Conservation (phyloP, 2,797 vertebrate genomes). For the Pristis pectinata region DNA sequence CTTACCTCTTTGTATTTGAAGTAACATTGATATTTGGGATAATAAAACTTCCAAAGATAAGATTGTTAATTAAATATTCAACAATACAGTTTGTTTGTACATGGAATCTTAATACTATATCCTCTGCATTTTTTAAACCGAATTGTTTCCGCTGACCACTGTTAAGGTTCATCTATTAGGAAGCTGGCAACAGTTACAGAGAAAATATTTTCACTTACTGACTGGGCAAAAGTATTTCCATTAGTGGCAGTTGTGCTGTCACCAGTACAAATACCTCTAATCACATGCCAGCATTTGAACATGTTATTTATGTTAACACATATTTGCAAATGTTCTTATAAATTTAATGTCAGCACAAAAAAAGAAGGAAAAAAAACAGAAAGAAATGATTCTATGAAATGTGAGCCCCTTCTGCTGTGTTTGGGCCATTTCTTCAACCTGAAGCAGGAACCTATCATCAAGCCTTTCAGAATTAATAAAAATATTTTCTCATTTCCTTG, state of each 20-base stretch:
- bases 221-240: neutral
- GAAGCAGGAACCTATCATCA: neutral
- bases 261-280: neutral
- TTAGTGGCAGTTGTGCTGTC: neutral
- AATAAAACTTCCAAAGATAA: neutral
- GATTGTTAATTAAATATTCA: neutral
- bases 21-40: neutral
- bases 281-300: neutral
- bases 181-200: neutral
- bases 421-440: neutral
- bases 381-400: neutral
- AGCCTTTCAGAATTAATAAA: neutral
- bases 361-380: neutral
- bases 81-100: neutral
- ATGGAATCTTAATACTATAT: neutral
- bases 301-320: neutral
- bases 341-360: neutral
- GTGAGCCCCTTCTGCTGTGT: neutral
- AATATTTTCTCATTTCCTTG: neutral
- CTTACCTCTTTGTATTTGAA: neutral
- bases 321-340: neutral
- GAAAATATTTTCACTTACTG: conserved; percentile 7
- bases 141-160: neutral
- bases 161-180: neutral
- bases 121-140: neutral